Percentiles rank a stretch among this genome's conserved stretches.
These are phyloP conservation scores for Gymnoscopelus microlampas DNA, from an alignment of 2,797 vertebrate species.

Conservation along the genomic window DNA sequence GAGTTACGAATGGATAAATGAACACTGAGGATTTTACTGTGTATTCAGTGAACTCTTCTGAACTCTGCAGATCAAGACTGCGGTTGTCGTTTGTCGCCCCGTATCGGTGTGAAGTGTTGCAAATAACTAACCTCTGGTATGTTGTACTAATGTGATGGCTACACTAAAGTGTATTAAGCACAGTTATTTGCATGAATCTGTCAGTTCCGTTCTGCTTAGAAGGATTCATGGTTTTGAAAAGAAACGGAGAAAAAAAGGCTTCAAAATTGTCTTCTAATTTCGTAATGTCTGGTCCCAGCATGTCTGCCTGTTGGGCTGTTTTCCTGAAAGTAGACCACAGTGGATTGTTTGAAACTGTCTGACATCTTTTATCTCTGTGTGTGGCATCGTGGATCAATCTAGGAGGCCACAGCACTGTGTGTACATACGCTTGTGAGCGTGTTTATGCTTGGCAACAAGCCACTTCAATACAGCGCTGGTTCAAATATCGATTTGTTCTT, in stretches of 20 bases:
- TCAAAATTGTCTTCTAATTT: too few relatives aligned
- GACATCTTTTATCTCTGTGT: constrained; percentile 15
- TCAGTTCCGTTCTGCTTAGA: too few relatives aligned
- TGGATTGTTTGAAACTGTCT: constrained; percentile 5
- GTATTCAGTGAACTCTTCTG: too few relatives aligned
- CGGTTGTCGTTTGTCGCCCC: constrained; percentile 40
- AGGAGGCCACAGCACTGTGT: not conserved
- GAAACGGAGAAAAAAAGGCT: too few relatives aligned
- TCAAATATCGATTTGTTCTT: constrained; percentile 18
- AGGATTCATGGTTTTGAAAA: too few relatives aligned
- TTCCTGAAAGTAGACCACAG: not conserved
- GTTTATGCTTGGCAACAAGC: not conserved
- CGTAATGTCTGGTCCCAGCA: constrained; percentile 4
- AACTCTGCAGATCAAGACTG: constrained; percentile 32
- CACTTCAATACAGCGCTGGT: not conserved
- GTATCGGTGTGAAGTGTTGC: constrained; percentile 17
- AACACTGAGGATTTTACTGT: too few relatives aligned
- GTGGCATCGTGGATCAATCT: constrained; percentile 1
- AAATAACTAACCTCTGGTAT: constrained; percentile 6
- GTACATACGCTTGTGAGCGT: not conserved
- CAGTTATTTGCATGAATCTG: too few relatives aligned
- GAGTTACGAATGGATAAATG: too few relatives aligned
- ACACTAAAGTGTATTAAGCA: too few relatives aligned
- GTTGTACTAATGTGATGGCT: not conserved
- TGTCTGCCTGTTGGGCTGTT: not conserved